A percentile compares a stretch with the other conserved stretches of the same genome.
Conservation (phyloP, 2,113 vertebrate species). For the Solea senegalensis region DNA sequence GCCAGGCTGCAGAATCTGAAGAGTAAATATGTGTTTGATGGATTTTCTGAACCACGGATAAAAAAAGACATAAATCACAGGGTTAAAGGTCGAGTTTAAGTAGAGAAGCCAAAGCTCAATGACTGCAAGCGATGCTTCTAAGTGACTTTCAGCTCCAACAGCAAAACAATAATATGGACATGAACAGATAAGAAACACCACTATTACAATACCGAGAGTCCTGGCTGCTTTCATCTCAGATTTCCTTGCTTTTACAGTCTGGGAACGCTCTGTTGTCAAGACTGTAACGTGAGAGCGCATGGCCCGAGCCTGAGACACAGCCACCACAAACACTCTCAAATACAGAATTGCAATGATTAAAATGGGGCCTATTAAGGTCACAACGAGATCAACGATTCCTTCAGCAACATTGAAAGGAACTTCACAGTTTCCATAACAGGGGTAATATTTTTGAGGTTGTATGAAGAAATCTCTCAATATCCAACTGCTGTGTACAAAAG, state of each 20-base stretch:
- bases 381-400: constrained; percentile 1
- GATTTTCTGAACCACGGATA: constrained; percentile 38
- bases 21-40: constrained; percentile 14
- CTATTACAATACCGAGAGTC: constrained; percentile 12
- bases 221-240: constrained; percentile 29
- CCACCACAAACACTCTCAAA: constrained; percentile 25
- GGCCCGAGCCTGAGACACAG: constrained; percentile 29
- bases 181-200: neutral
- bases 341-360: constrained; percentile 6
- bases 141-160: neutral
- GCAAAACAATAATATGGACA: constrained; percentile 16
- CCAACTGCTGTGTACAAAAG: neutral
- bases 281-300: constrained; percentile 9
- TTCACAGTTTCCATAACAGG: neutral
- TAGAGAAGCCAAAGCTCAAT: constrained; percentile 1
- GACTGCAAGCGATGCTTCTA: neutral
- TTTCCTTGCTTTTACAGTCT: neutral
- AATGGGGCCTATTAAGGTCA: constrained; percentile 9
- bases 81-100: constrained; percentile 37
- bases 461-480: neutral
- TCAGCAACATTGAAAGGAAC: neutral
- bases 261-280: neutral
- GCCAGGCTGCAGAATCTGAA: constrained; percentile 19
- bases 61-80: constrained; percentile 30
- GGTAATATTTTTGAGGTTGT: neutral